phyloP scores from a whole-genome alignment of 2,888 invertebrate species.

The Platynereis dumerilii region DNA sequence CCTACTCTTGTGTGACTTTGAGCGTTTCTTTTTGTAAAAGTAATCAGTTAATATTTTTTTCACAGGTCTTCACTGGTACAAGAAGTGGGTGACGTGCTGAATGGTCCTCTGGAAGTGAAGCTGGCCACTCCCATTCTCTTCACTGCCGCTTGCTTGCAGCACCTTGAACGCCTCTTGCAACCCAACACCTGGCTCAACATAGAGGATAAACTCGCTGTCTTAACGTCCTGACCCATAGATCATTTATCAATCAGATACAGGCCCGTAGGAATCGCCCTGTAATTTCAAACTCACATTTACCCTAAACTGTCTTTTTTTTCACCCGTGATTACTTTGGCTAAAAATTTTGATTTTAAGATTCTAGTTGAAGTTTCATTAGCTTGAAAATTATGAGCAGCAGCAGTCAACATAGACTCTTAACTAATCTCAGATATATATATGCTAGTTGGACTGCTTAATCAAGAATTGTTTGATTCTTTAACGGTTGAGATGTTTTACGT shows the following conservation, averaged over 20 bases:
- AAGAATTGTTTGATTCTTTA: no score
- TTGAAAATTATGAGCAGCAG: no score
- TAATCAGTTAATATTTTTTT: neutral
- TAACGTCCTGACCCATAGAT: neutral
- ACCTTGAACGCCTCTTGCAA: constrained; percentile 24
- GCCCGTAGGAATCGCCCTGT: neutral
- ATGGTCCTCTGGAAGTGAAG: constrained; percentile 6
- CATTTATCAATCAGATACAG: neutral
- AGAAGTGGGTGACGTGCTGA: constrained; percentile 17
- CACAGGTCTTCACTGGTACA: constrained; percentile 27
- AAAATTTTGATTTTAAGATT: no score
- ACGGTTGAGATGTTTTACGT: no score
- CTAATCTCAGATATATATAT: no score
- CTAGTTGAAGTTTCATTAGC: no score
- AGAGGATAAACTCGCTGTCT: constrained; percentile 22
- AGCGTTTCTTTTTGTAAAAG: no score
- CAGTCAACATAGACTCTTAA: no score
- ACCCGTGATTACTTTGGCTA: neutral
- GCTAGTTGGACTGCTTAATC: no score
- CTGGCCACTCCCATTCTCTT: neutral
- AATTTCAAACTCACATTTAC: neutral
- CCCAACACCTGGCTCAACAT: constrained; percentile 10
- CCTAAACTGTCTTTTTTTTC: neutral
- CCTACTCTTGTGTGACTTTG: no score
- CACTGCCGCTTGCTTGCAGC: constrained; percentile 11